Percentiles rank a stretch among this genome's conserved stretches.
Conservation (phyloP, 2,888 invertebrate species). For the Caenorhabditis sp. region DNA sequence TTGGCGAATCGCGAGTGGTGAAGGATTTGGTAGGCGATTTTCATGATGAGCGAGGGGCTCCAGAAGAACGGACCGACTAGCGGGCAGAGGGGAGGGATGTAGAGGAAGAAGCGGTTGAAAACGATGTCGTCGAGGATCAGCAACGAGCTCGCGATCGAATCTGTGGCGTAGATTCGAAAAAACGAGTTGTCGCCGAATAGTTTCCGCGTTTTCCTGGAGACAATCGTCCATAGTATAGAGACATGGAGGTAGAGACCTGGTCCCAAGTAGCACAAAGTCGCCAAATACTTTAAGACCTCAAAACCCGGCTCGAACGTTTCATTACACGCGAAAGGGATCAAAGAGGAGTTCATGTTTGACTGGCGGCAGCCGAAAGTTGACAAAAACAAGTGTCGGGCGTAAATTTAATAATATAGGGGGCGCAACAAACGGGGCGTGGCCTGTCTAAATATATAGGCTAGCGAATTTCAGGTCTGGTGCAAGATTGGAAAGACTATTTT, state of each 20-base stretch:
- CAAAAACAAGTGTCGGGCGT: no score
- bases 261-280: neutral
- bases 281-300: neutral
- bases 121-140: conserved; percentile 3
- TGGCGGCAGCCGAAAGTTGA: no score
- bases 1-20: conserved; percentile 18
- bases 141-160: conserved; percentile 13
- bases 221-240: no score
- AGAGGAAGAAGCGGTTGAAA: conserved; percentile 26
- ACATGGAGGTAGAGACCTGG: neutral
- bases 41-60: conserved; percentile 1
- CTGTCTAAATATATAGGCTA: no score
- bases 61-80: conserved; percentile 13
- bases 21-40: neutral
- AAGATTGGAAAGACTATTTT: no score
- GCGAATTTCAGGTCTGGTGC: no score
- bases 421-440: neutral
- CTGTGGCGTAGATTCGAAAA: neutral
- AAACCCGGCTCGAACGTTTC: neutral
- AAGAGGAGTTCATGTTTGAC: neutral
- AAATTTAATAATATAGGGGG: no score
- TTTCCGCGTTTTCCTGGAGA: no score
- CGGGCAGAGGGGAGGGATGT: conserved; percentile 29
- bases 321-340: neutral
- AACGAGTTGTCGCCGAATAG: no score